These are phyloP conservation scores for Adoxophyes honmai DNA, from an alignment of 1,140 invertebrate genomes.

Conservation along the genomic window DNA sequence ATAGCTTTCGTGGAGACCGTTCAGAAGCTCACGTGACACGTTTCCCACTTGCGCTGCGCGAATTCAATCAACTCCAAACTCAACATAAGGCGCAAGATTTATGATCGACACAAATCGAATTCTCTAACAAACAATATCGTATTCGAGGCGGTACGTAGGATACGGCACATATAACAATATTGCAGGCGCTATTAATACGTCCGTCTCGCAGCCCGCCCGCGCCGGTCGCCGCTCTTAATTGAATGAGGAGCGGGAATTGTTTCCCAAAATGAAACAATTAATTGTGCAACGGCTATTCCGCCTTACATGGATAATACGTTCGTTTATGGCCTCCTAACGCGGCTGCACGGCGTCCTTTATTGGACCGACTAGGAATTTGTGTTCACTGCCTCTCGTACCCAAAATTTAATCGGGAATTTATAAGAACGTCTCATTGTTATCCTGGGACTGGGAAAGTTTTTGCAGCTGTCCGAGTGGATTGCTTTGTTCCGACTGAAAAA, in stretches of 20 bases:
- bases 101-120: constrained; percentile 76
- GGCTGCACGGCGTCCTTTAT: constrained; percentile 74
- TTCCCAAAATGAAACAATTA: constrained; percentile 78
- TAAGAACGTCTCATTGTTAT: constrained; percentile 67
- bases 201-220: constrained; percentile 66
- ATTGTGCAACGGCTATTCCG: constrained; percentile 77
- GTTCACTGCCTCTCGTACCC: constrained; percentile 72
- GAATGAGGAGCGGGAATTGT: constrained; percentile 77
- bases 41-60: constrained; percentile 41
- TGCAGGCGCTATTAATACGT: constrained; percentile 76
- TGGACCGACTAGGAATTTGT: constrained; percentile 75
- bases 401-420: constrained; percentile 75
- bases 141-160: constrained; percentile 69
- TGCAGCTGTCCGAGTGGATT: constrained; percentile 53
- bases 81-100: constrained; percentile 75
- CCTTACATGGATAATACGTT: constrained; percentile 77
- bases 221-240: constrained; percentile 74
- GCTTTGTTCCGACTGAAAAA: constrained; percentile 46
- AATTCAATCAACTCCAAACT: constrained; percentile 72
- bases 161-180: constrained; percentile 72
- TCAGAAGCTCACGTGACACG: constrained; percentile 24
- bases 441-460: constrained; percentile 44
- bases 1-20: constrained; percentile 24
- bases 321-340: constrained; percentile 75
- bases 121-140: constrained; percentile 75